Evolutionary conservation across 1,140 invertebrate genomes (phyloP), one percentile per base, ranked within the genome.

Genomic region (Leptinotarsa defecta): DNA sequence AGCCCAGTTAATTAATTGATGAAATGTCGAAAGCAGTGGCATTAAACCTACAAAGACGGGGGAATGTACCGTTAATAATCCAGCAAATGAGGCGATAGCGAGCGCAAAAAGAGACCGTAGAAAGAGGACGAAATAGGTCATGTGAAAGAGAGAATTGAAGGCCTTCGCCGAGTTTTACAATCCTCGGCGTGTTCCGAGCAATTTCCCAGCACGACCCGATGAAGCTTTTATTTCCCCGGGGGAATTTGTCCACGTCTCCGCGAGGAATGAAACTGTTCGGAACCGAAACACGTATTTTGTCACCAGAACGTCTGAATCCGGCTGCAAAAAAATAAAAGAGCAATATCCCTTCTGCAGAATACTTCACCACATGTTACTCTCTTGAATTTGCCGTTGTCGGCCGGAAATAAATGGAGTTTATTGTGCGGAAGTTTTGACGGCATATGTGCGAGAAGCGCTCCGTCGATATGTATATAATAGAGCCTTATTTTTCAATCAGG

Each of bases 201-300:
- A 83, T 82, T 83, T 83, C 81, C 77, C 77, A 48, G 74, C 74
- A 74, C 79, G 76, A 78, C 57, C 76, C 82, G 79, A 81, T 81
- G 80, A 83, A 82, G 81, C 81, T 82, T 83, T 82, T 83, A 82
- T 82, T 81, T 82, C 80, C 81, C 76, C 79, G 22, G 70, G 80
- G 82, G 82, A 83, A 83, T 83, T 82, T 81, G 79, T 81, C 79
- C 81, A 76, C 77, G 78, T 81, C 81, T 57, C 52, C 15, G n/a
- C 15, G 76, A 72, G 76, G 80, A 82, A 80, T 78, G 77, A 81
- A 81, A 80, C 80, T 80, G 75, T 79, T 78, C 77, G 76, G 75
- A 81, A 81, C 76, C 78, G 79, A 80, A 79, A 81, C 81, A 81
- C 81, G 81, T 81, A 79, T 78, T 81, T 81, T 81, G 81, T 80